A percentile compares a stretch with the other conserved stretches of the same genome.
phyloP scores from a whole-genome alignment of 92 coral and sea anemone species.

The Epizoanthus ramosus region DNA sequence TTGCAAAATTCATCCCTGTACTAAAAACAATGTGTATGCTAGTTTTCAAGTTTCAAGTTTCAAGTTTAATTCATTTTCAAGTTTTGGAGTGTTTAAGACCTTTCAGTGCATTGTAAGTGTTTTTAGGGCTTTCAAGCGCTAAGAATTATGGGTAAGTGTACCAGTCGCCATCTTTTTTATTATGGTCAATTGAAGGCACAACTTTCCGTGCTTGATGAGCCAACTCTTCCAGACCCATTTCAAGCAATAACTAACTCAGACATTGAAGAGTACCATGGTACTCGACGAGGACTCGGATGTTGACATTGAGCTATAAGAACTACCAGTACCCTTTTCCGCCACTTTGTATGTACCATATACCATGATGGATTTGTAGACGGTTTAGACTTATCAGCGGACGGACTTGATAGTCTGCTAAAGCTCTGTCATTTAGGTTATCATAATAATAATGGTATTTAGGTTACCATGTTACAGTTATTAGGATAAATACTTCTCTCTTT shows the following conservation, averaged over 20 bases:
- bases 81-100: no score
- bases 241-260: conserved; percentile 46
- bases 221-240: conserved; percentile 47
- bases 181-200: no score
- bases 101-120: no score
- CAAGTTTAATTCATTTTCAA: no score
- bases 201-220: no score
- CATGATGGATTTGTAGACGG: conserved; percentile 15
- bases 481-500: conserved; percentile 28
- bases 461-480: conserved; percentile 12
- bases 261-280: conserved; percentile 47
- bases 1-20: no score
- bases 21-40: no score
- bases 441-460: conserved; percentile 52
- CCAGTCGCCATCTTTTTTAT: no score
- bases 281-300: conserved; percentile 46
- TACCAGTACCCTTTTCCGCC: conserved; percentile 41
- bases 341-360: no score
- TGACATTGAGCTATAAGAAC: conserved; percentile 51
- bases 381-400: conserved; percentile 40
- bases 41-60: no score
- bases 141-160: no score
- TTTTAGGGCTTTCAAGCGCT: no score
- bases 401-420: conserved; percentile 51
- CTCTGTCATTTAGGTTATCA: conserved; percentile 43